Evolutionary conservation across 2,797 vertebrate species (phyloP).

Genomic region (Peromyscus eremicus): DNA sequence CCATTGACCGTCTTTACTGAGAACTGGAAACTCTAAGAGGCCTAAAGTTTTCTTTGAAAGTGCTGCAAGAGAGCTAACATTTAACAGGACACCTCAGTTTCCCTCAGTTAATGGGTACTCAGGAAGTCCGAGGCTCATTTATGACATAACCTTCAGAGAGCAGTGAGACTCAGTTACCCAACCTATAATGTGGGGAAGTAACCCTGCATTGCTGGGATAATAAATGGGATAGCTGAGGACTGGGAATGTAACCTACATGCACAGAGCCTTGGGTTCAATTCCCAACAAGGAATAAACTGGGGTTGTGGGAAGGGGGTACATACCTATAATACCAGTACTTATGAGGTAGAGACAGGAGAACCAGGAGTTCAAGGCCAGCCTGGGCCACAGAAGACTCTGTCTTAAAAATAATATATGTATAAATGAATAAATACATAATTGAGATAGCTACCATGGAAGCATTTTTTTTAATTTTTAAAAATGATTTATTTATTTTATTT

Average conservation of each 20-base stretch:
- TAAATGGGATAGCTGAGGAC: accelerated
- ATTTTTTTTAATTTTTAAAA: neutral
- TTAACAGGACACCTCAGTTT: neutral
- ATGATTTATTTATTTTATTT: no score
- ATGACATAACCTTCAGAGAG: neutral
- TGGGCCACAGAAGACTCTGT: neutral
- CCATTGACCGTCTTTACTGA: neutral
- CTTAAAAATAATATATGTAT: neutral
- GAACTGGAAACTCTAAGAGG: neutral
- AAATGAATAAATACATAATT: neutral
- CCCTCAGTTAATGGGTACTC: accelerated
- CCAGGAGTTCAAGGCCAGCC: neutral
- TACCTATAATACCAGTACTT: neutral
- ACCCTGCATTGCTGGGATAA: no score
- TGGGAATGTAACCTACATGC: neutral
- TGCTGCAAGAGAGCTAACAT: neutral
- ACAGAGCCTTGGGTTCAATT: neutral
- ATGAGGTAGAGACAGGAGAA: neutral
- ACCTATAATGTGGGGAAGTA: no score
- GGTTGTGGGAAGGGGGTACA: no score
- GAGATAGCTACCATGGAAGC: neutral
- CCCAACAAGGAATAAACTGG: neutral
- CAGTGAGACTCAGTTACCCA: neutral
- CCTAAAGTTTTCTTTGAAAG: neutral
- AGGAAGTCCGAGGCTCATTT: neutral